A percentile compares a stretch with the other conserved stretches of the same genome.
Evolutionary conservation across 1,140 invertebrate species (phyloP).

Genomic region (Pentalonia nigronervosa): DNA sequence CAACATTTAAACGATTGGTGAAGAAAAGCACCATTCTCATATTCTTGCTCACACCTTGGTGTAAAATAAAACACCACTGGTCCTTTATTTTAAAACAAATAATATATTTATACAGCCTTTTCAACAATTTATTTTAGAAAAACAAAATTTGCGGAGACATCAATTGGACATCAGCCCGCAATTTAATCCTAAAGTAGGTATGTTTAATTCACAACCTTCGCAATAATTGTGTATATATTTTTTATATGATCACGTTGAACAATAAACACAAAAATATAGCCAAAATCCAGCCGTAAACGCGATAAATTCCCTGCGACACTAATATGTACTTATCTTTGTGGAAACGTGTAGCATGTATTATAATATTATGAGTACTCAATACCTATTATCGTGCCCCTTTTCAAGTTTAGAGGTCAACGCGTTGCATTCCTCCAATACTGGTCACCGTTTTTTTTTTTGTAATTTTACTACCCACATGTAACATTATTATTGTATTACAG

Average conservation of each 20-base stretch:
- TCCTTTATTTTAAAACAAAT: background rate
- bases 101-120: background rate
- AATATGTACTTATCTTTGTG: background rate
- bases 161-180: background rate
- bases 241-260: background rate
- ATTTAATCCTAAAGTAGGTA: background rate
- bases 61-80: background rate
- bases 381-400: constrained; percentile 50
- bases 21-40: background rate
- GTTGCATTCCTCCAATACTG: constrained; percentile 50
- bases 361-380: background rate
- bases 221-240: background rate
- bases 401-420: constrained; percentile 46
- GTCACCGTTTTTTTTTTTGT: constrained; percentile 32
- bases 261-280: background rate
- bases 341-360: background rate
- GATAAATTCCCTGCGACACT: background rate
- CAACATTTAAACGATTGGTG: background rate
- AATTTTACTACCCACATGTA: constrained; percentile 43
- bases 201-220: background rate
- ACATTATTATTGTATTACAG: background rate
- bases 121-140: background rate
- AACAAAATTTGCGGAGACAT: no score
- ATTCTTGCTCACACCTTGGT: background rate
- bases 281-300: background rate